Percentiles rank a stretch among this genome's conserved stretches.
phyloP scores from a whole-genome alignment of 2,113 vertebrate genomes.

The Phaetusa simplex region DNA sequence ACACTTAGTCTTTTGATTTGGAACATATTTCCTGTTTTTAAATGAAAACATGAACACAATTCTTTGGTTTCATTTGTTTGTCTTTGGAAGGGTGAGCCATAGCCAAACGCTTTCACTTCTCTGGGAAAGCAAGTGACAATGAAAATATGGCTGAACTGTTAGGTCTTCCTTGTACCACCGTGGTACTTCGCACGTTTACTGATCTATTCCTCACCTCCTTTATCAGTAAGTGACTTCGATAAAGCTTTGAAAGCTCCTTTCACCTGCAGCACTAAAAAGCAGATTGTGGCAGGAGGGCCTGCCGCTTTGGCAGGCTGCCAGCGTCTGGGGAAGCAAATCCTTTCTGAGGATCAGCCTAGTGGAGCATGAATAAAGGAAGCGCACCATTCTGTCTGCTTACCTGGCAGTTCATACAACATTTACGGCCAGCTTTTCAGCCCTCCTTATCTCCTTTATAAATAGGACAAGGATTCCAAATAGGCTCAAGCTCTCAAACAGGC shows the following conservation, averaged over 20 bases:
- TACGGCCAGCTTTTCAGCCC: not conserved
- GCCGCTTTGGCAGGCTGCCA: not conserved
- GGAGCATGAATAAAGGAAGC: conserved; percentile 9
- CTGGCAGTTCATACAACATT: not conserved
- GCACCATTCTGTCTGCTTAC: not conserved
- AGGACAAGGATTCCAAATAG: conserved; percentile 6
- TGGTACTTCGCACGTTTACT: not conserved
- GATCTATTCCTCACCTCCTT: not conserved
- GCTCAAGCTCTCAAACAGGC: conserved; percentile 1
- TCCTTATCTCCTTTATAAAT: not conserved
- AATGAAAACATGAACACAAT: not conserved
- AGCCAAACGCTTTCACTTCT: not conserved
- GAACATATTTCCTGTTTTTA: not conserved
- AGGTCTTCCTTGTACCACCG: not conserved
- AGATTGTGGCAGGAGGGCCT: not conserved
- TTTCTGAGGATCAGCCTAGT: not conserved
- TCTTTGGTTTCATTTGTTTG: not conserved
- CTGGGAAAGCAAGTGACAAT: not conserved
- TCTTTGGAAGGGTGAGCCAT: not conserved
- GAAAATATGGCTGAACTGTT: not conserved
- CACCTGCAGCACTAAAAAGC: not conserved
- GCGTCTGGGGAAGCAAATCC: not conserved
- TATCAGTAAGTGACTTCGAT: not conserved
- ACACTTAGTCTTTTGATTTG: not conserved
- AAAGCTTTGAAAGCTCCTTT: not conserved